A percentile compares a stretch with the other conserved stretches of the same genome.
phyloP scores from a whole-genome alignment of 2,797 vertebrate species.

The Mormyrus proboscirostris region DNA sequence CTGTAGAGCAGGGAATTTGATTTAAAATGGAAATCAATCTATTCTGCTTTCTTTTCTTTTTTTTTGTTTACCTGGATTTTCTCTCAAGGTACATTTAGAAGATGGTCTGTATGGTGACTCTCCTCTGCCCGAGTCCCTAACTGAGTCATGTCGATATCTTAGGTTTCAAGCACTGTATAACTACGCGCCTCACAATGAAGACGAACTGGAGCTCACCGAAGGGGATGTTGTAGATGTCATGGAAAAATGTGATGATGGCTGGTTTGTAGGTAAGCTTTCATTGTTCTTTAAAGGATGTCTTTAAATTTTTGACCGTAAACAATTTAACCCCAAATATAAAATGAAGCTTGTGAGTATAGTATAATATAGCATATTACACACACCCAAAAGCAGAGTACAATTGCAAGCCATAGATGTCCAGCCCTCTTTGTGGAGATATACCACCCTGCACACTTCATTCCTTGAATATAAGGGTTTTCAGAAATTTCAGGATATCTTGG shows the following conservation, averaged over 20 bases:
- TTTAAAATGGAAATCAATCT: background rate
- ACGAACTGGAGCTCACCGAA: conserved; percentile 80
- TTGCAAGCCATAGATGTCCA: background rate
- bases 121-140: background rate
- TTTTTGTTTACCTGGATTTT: background rate
- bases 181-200: conserved; percentile 79
- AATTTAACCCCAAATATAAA: background rate
- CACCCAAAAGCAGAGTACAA: background rate
- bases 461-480: background rate
- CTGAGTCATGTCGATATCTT: background rate
- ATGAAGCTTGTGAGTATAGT: background rate
- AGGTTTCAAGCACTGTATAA: conserved; percentile 85
- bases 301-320: background rate
- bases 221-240: conserved; percentile 80
- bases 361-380: background rate
- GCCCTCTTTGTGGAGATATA: background rate
- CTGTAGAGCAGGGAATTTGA: background rate
- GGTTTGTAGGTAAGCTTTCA: conserved; percentile 75
- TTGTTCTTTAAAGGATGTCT: background rate
- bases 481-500: background rate
- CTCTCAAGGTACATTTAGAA: background rate
- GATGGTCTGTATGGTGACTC: background rate
- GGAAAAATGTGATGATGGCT: conserved; percentile 84
- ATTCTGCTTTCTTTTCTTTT: background rate
- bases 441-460: background rate